These are phyloP conservation scores for Euthynnus affinis DNA, from an alignment of 2,797 vertebrate genomes.

Conservation along the genomic window DNA sequence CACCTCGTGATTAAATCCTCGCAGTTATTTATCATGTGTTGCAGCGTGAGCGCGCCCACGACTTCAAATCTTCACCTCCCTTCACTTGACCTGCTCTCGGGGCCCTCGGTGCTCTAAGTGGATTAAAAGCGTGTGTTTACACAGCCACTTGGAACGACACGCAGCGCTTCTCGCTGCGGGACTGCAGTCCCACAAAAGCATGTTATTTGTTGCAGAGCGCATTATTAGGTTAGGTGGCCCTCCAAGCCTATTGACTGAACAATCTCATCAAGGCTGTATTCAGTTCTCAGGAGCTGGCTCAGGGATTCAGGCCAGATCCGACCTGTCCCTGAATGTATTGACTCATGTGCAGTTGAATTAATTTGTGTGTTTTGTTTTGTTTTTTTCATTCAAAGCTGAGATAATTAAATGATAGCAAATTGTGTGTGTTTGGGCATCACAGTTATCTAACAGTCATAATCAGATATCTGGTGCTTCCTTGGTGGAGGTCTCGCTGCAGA, in stretches of 20 bases:
- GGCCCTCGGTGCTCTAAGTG: constrained; percentile 50
- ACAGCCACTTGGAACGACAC: constrained; percentile 52
- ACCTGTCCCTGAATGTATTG: constrained; percentile 11
- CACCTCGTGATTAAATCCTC: constrained; percentile 14
- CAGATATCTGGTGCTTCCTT: constrained; percentile 14
- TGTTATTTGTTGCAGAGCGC: constrained; percentile 49
- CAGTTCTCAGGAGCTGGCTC: constrained; percentile 46
- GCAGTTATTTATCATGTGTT: constrained; percentile 7
- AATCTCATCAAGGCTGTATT: constrained; percentile 69
- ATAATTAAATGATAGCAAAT: constrained; percentile 41
- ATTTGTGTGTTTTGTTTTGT: too few species aligned
- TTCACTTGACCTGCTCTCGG: constrained; percentile 64
- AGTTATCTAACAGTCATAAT: constrained; percentile 21
- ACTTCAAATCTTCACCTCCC: constrained; percentile 38
- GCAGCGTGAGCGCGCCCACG: background rate
- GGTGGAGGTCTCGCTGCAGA: constrained; percentile 25
- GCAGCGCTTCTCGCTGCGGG: constrained; percentile 11
- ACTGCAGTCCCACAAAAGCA: constrained; percentile 40
- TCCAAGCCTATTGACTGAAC: constrained; percentile 63
- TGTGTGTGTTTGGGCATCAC: constrained; percentile 22
- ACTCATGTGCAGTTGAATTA: background rate
- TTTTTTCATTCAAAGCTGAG: background rate
- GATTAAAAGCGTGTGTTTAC: constrained; percentile 75
- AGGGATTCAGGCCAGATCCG: constrained; percentile 4
- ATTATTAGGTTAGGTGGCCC: constrained; percentile 66